A percentile compares a stretch with the other conserved stretches of the same genome.
Conservation (phyloP, 2,888 invertebrate genomes). For the Prosapia bicincta region DNA sequence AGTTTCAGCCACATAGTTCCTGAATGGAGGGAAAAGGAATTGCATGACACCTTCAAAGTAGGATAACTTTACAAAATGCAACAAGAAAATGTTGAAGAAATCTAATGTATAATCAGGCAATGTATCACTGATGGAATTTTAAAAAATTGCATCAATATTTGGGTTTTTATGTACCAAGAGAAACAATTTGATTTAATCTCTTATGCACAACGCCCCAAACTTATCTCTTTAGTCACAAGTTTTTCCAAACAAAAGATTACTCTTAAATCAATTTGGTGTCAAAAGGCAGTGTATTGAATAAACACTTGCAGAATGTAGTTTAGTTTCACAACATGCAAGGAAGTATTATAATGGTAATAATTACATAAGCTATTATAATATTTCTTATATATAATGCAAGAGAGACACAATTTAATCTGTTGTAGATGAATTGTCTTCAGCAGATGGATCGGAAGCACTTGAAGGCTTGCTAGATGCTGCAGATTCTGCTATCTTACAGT, state of each 20-base stretch:
- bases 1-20: background rate
- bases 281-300: background rate
- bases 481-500: background rate
- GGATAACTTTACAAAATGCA: background rate
- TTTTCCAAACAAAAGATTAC: no score
- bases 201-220: background rate
- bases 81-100: background rate
- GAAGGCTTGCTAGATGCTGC: background rate
- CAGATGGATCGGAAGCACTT: background rate
- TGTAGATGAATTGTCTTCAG: background rate
- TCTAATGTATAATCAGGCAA: no score
- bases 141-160: background rate
- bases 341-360: background rate
- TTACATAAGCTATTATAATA: background rate
- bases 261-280: background rate
- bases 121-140: no score
- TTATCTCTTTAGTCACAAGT: background rate
- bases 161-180: background rate
- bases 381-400: background rate
- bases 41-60: background rate
- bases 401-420: background rate
- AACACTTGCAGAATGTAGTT: background rate
- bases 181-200: background rate
- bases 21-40: background rate
- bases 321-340: background rate